Base-by-base conservation (phyloP, 1,140 invertebrate genomes). In the Ceratina calcarata region DNA sequence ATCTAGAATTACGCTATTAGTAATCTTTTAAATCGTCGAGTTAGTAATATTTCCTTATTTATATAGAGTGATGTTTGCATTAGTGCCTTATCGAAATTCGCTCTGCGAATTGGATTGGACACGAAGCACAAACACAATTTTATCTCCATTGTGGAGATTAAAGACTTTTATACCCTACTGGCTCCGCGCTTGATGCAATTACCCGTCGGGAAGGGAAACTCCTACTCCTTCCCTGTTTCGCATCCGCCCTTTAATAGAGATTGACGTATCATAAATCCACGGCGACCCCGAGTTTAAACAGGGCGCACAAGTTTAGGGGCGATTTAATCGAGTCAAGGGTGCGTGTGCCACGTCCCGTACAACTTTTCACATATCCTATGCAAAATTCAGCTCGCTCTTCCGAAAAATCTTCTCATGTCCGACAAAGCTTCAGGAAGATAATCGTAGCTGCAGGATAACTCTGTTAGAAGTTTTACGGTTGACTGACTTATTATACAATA, bases 181-280 rank as follows among this genome's bases (percentile, higher is more conserved):
- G 24, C n/a, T 53, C 22, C 45, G 12, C 20, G 66, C 67, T 32
- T 37, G 67, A 70, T 70, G 57, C 67, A 70, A 70, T 69, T 69
- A 69, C n/a, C n/a, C 67, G 32, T 45, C n/a, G n/a, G 49, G 27
- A 32, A 70, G 67, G 24, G 67, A 70, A 27, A 32, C 67, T 55
- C 24, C 49, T 12, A 53, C 67, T 55, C 51, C 37, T 70, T 70
- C 53, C 53, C 67, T 32, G 67, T 70, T 67, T 67, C 37, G 45
- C n/a, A 12, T 7, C 55, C 24, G 51, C 67, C 51, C 57, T 70
- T 70, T 70, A 70, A 70, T 70, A 57, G 51, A 70, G 67, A 70
- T 70, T 57, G 67, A 70, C 67, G 67, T 58, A 57, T 70, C 67
- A 55, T 70, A 57, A 70, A 70, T 70, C 24, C 67, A 32, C 16